Evolutionary conservation across 2,113 vertebrate species (phyloP), one percentile per base, ranked within the genome.

Genomic region (Athene noctua): DNA sequence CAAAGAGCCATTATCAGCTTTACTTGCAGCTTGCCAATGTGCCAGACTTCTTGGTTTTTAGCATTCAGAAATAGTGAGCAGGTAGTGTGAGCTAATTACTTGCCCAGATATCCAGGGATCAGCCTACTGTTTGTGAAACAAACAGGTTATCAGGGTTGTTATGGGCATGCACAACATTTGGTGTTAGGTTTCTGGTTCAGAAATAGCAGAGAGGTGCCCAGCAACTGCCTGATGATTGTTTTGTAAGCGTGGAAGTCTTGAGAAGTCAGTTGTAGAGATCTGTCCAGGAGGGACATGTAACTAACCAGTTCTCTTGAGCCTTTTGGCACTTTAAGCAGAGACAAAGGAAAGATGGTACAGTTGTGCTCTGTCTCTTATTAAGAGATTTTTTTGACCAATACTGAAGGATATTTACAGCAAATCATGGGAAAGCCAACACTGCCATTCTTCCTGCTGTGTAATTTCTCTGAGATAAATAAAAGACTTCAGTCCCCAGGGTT

Each of bases 161-260:
- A 74, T 12, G 40, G 36, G 36, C 29, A 22, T 13, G 36, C 34
- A 67, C 58, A 63, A 21, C 40, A 32, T 46, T 73, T 14, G 32
- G 75, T n/a, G 77, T 88, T 92, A 44, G 49, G 70, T 81, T 94
- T 87, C 92, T 72, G 70, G 40, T 72, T 91, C 93, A 82, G 58
- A 95, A 94, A 65, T 92, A 94, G 81, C 73, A 77, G 73, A 44
- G 61, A 47, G 52, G 52, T 85, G 66, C 62, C 67, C 66, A 58
- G 49, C 58, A 72, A 42, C 57, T 72, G 49, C 22, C 30, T n/a
- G 16, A 40, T 79, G 42, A 66, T 78, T 66, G 44, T 83, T 88
- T n/a, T 78, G 42, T 54, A n/a, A 74, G 65, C 36, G 44, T 38
- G 36, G 66, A 82, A 72, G 21, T 5, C 44, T 72, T 73, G 75